Conservation (phyloP, 2,888 invertebrate species). For the Scrobipalpa costella region DNA sequence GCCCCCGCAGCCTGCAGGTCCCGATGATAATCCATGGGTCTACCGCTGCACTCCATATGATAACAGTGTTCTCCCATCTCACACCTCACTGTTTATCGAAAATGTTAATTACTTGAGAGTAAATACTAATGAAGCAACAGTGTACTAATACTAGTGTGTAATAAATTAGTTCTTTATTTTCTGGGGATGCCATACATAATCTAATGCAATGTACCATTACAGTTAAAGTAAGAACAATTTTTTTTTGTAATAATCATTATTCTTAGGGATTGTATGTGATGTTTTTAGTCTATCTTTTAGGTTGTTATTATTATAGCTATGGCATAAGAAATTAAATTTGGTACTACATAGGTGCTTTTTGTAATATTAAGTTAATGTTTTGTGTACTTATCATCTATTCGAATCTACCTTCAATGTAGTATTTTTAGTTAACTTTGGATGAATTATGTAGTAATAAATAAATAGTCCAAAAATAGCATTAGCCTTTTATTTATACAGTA, state of each 20-base stretch:
- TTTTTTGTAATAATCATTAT: neutral
- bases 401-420: too few relatives aligned
- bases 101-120: slow-evolving; percentile 48
- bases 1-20: slow-evolving; percentile 40
- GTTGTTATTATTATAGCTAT: too few relatives aligned
- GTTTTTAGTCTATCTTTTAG: too few relatives aligned
- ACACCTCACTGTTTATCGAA: slow-evolving; percentile 62
- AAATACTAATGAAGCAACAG: slow-evolving; percentile 40
- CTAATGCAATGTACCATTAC: too few relatives aligned
- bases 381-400: too few relatives aligned
- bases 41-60: slow-evolving; percentile 42
- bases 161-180: slow-evolving; percentile 26
- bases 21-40: slow-evolving; percentile 44
- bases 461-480: slow-evolving; percentile 5
- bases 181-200: too few relatives aligned
- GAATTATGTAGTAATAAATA: neutral
- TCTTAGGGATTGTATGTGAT: too few relatives aligned
- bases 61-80: slow-evolving; percentile 55
- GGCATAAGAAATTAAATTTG: too few relatives aligned
- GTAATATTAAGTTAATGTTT: too few relatives aligned
- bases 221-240: too few relatives aligned
- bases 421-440: neutral
- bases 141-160: too few relatives aligned
- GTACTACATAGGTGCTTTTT: too few relatives aligned
- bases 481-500: slow-evolving; percentile 8